Percentiles rank a stretch among this genome's conserved stretches.
Conservation (phyloP, 2,888 invertebrate genomes). For the Charanyca ferruginea region DNA sequence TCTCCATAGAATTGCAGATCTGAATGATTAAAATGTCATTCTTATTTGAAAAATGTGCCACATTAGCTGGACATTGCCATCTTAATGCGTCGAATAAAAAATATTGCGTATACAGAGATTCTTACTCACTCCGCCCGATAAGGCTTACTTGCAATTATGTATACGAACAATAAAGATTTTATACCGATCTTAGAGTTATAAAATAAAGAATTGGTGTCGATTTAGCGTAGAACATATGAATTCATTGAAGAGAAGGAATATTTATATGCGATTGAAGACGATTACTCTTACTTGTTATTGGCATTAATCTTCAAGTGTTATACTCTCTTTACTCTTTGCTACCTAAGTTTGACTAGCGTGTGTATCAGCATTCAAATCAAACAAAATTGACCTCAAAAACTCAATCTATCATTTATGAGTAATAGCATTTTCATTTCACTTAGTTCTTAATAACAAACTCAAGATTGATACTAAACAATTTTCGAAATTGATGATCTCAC, state of each 20-base stretch:
- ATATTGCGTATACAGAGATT: slow-evolving; percentile 50
- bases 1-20: slow-evolving; percentile 8
- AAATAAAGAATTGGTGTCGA: slow-evolving; percentile 51
- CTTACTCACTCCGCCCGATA: slow-evolving; percentile 56
- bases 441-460: slow-evolving; percentile 62
- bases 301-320: slow-evolving; percentile 25
- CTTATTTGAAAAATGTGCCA: slow-evolving; percentile 53
- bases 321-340: slow-evolving; percentile 21
- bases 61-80: slow-evolving; percentile 58
- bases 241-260: slow-evolving; percentile 44
- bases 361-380: slow-evolving; percentile 36
- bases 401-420: slow-evolving; percentile 54
- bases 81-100: slow-evolving; percentile 61
- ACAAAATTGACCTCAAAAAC: slow-evolving; percentile 47
- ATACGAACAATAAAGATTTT: slow-evolving; percentile 59
- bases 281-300: slow-evolving; percentile 44
- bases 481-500: slow-evolving; percentile 64
- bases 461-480: slow-evolving; percentile 65
- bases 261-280: slow-evolving; percentile 39
- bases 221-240: slow-evolving; percentile 41
- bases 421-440: slow-evolving; percentile 62
- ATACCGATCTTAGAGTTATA: slow-evolving; percentile 47
- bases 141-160: slow-evolving; percentile 61
- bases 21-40: slow-evolving; percentile 48
- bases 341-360: too few species aligned